Evolutionary conservation across 2,113 vertebrate genomes (phyloP).

Genomic region (Nerophis lumbriciformis): DNA sequence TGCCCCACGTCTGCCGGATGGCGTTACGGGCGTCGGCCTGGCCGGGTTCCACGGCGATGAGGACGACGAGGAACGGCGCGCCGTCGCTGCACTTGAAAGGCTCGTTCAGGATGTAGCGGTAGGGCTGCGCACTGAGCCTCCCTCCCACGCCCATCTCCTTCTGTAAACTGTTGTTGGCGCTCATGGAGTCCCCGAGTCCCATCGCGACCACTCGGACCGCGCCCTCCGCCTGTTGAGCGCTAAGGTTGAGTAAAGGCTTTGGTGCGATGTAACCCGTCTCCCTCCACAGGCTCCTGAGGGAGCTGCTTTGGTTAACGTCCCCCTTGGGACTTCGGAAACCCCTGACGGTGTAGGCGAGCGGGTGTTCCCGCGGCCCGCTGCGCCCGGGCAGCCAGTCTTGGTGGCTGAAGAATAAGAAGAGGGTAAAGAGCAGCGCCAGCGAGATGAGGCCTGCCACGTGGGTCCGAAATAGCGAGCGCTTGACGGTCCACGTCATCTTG

Average conservation of each 20-base stretch:
- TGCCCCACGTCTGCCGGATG: slow-evolving; percentile 93
- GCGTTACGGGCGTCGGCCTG: slow-evolving; percentile 87
- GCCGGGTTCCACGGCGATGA: slow-evolving; percentile 86
- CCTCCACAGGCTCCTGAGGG: slow-evolving; percentile 80
- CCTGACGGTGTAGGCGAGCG: slow-evolving; percentile 85
- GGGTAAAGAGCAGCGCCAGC: slow-evolving; percentile 85
- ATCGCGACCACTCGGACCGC: slow-evolving; percentile 59
- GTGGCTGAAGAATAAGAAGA: slow-evolving; percentile 88
- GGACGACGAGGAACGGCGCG: slow-evolving; percentile 84
- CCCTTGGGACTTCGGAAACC: slow-evolving; percentile 84
- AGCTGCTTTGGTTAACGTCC: slow-evolving; percentile 84
- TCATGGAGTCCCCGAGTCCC: slow-evolving; percentile 86
- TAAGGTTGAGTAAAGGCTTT: slow-evolving; percentile 78
- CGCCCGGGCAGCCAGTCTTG: slow-evolving; percentile 89
- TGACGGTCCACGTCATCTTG: slow-evolving; percentile 94
- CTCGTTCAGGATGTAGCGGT: slow-evolving; percentile 89
- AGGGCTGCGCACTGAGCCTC: slow-evolving; percentile 77
- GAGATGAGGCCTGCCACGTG: slow-evolving; percentile 87
- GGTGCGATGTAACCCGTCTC: slow-evolving; percentile 77
- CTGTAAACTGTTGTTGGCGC: slow-evolving; percentile 87
- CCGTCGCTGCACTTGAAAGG: slow-evolving; percentile 84
- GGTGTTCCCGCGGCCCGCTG: slow-evolving; percentile 82
- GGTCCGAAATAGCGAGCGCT: slow-evolving; percentile 89
- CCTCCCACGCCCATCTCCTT: slow-evolving; percentile 82
- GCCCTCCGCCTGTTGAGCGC: slow-evolving; percentile 78